Conservation (phyloP, 2,113 vertebrate species). For the Hassar affinis region DNA sequence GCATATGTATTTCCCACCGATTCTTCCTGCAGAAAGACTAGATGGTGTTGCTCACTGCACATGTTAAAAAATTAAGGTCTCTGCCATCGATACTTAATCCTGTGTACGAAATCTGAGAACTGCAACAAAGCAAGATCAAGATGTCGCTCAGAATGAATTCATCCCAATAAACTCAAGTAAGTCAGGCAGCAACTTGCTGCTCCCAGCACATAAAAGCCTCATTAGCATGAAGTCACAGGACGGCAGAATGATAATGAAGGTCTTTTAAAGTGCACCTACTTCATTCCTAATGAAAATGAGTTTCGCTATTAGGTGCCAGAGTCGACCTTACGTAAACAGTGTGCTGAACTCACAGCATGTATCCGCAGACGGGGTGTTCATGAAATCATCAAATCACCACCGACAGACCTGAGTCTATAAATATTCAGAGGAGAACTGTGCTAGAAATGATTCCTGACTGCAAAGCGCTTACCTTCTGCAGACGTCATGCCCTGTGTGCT, state of each 20-base stretch:
- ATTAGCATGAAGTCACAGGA: not conserved
- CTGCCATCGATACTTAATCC: constrained; percentile 37
- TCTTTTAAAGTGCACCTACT: constrained; percentile 30
- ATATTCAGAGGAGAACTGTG: not conserved
- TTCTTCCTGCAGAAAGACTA: not conserved
- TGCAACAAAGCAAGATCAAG: not conserved
- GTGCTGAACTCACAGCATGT: not conserved
- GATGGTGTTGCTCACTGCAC: not conserved
- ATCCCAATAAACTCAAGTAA: not conserved
- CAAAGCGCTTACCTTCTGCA: constrained; percentile 43
- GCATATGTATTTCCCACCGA: not conserved
- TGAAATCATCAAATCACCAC: not conserved
- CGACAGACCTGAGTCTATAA: not conserved
- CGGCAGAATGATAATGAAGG: not conserved
- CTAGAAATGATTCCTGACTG: not conserved
- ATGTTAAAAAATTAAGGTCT: constrained; percentile 28
- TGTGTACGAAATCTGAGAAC: constrained; percentile 16
- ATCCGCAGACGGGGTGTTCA: not conserved
- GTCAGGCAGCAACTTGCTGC: constrained; percentile 10
- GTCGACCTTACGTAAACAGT: constrained; percentile 1
- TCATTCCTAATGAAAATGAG: constrained; percentile 12
- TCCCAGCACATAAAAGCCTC: not conserved
- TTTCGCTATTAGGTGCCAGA: not conserved
- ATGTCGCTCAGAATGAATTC: not conserved
- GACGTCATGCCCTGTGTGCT: constrained; percentile 49